These are phyloP conservation scores for Drosophila putrida DNA, from an alignment of 2,888 invertebrate genomes.

Conservation along the genomic window DNA sequence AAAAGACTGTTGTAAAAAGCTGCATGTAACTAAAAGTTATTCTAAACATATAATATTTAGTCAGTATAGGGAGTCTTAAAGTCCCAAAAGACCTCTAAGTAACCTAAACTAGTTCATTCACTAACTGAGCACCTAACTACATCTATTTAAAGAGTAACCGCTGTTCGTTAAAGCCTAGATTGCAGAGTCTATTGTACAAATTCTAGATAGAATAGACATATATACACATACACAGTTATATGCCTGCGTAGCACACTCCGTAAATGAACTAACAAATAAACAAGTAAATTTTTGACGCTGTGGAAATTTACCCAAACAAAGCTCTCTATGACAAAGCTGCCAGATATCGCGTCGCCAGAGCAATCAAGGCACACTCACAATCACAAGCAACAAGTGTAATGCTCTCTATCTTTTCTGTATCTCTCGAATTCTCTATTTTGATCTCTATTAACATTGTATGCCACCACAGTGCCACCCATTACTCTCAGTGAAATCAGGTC, in stretches of 20 bases:
- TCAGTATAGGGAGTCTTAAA: no score
- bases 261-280: constrained; percentile 51
- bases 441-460: background rate
- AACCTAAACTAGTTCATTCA: background rate
- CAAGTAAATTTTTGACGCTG: constrained; percentile 67
- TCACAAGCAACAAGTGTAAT: constrained; percentile 37
- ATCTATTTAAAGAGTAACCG: constrained; percentile 20
- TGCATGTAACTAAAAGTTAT: no score
- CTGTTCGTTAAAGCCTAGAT: constrained; percentile 23
- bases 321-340: constrained; percentile 16
- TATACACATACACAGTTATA: constrained; percentile 10
- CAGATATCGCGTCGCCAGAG: constrained; percentile 57
- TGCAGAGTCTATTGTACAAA: constrained; percentile 10
- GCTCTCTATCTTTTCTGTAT: background rate
- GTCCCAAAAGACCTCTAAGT: no score
- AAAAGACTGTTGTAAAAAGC: no score
- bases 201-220: constrained; percentile 7
- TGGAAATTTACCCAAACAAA: constrained; percentile 73
- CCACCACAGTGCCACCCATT: constrained; percentile 8
- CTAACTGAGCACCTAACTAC: background rate
- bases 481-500: constrained; percentile 29
- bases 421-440: background rate
- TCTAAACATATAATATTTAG: no score
- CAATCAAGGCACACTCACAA: constrained; percentile 45
- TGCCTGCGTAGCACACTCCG: constrained; percentile 22